Evolutionary conservation across 2,113 vertebrate genomes (phyloP).

Genomic region (Oceanites oceanicus): DNA sequence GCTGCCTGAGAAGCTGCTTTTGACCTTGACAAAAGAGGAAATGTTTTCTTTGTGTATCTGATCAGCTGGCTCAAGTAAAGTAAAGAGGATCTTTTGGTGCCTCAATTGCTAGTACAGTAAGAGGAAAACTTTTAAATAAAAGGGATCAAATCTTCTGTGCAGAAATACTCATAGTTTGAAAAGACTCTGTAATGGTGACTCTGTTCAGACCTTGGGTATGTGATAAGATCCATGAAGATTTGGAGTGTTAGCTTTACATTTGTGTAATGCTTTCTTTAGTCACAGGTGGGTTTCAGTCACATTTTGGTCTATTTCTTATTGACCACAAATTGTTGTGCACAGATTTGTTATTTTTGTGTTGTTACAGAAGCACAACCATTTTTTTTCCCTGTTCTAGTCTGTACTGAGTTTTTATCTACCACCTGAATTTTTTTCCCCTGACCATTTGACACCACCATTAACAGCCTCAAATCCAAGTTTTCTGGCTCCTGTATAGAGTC

Average conservation of each 20-base stretch:
- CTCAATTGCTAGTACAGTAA: background rate
- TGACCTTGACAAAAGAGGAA: background rate
- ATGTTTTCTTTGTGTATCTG: background rate
- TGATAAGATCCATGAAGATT: background rate
- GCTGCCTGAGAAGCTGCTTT: background rate
- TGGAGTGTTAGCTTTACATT: background rate
- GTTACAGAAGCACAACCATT: background rate
- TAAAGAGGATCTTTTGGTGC: background rate
- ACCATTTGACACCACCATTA: background rate
- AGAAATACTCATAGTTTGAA: background rate
- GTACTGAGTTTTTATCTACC: background rate
- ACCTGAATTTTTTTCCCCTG: background rate
- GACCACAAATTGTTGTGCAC: background rate
- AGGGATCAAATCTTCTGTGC: background rate
- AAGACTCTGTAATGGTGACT: background rate
- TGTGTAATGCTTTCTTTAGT: background rate
- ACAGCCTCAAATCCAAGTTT: background rate
- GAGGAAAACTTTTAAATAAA: background rate
- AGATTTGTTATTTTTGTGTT: background rate
- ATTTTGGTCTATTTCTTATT: background rate
- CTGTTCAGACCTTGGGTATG: background rate
- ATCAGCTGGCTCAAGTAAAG: background rate
- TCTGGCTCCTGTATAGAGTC: background rate
- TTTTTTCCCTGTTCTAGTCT: background rate
- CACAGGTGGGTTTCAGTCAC: background rate